Conservation (phyloP, 2,888 invertebrate genomes). For the Himalopsyche anomala region DNA sequence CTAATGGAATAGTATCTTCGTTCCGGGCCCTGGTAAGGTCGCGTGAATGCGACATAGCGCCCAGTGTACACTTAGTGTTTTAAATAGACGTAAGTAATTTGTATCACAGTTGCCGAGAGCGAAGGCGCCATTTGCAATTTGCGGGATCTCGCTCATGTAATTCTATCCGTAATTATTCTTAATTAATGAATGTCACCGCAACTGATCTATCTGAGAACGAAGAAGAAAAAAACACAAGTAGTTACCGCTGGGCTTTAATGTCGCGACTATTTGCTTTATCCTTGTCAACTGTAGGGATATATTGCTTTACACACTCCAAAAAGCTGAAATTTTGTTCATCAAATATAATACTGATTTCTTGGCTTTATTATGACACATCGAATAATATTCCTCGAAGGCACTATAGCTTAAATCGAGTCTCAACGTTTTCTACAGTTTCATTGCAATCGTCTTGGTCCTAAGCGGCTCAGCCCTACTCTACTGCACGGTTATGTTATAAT, state of each 20-base stretch:
- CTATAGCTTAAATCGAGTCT: too few species aligned
- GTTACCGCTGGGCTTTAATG: background rate
- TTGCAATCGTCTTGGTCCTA: too few species aligned
- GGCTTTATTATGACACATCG: too few species aligned
- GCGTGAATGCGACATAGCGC: background rate
- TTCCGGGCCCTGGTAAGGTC: background rate
- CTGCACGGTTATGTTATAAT: too few species aligned
- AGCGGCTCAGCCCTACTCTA: too few species aligned
- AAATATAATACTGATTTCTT: too few species aligned
- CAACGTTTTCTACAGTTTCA: too few species aligned
- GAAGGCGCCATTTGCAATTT: conserved; percentile 14
- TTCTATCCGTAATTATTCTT: conserved; percentile 10
- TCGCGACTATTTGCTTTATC: background rate
- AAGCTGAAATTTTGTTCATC: too few species aligned
- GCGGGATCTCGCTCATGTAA: background rate
- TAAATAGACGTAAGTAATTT: conserved; percentile 10
- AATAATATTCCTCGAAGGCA: too few species aligned
- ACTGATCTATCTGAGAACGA: background rate
- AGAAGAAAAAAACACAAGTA: background rate
- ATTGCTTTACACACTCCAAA: too few species aligned
- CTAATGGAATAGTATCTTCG: too few species aligned
- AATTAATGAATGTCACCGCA: conserved; percentile 10
- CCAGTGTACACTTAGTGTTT: background rate
- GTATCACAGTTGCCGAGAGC: background rate
- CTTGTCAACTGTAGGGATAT: background rate